Percentiles rank a stretch among this genome's conserved stretches.
phyloP scores from a whole-genome alignment of 2,888 invertebrate genomes.

The Drosophila austrosaltans region DNA sequence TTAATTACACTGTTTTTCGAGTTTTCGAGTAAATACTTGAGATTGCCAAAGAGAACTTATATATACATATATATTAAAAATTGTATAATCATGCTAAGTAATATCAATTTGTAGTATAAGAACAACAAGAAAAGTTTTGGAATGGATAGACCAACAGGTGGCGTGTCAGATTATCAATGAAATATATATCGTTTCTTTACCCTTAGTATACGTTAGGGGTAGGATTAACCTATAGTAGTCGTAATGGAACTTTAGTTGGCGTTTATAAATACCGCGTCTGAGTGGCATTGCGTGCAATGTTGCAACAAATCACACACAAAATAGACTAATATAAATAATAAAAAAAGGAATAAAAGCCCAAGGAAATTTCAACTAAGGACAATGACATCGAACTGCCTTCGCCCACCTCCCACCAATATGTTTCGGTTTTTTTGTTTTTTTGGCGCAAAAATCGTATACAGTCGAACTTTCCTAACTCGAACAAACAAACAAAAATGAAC shows the following conservation, averaged over 20 bases:
- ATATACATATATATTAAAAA: not conserved
- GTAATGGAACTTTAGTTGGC: too few relatives aligned
- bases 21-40: not conserved
- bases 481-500: too few relatives aligned
- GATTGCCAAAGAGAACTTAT: not conserved
- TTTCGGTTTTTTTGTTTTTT: constrained; percentile 25
- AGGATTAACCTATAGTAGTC: constrained; percentile 16
- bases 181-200: too few relatives aligned
- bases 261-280: constrained; percentile 20
- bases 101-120: too few relatives aligned
- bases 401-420: constrained; percentile 27
- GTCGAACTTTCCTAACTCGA: too few relatives aligned
- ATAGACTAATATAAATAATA: not conserved
- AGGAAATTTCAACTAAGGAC: constrained; percentile 14
- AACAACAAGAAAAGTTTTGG: too few relatives aligned
- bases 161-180: too few relatives aligned
- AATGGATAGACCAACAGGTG: too few relatives aligned
- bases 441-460: constrained; percentile 55
- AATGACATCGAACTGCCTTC: constrained; percentile 18
- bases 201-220: not conserved
- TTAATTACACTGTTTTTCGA: constrained; percentile 1
- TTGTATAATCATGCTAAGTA: too few relatives aligned
- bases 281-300: constrained; percentile 47
- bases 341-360: not conserved
- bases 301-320: constrained; percentile 51